Base-by-base conservation (phyloP, 2,113 vertebrate species). In the Axis porcinus region DNA sequence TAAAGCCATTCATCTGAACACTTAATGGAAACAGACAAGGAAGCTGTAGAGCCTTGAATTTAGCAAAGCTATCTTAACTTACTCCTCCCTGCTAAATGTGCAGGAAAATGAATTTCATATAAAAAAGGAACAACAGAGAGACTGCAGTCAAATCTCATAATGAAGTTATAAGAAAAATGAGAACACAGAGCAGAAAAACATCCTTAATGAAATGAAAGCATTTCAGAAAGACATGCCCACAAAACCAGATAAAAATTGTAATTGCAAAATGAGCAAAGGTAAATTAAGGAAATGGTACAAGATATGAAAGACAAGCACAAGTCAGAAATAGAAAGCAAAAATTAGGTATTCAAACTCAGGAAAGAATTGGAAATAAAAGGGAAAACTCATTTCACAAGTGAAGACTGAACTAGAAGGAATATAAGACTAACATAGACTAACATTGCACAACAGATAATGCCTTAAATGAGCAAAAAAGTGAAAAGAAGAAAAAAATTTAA, bases 281-380 rank as follows among this genome's bases (percentile, higher is more conserved):
- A 88, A 91, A 79, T 81, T 81, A 76, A 76, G 79, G 45, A 94
- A 94, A 33, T 62, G 83, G 36, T 62, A 55, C 12, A 91, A 67
- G 40, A 50, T 76, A 54, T 54, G 43, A 81, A 95, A 88, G 33
- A 50, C 88, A 83, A 74, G 40, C 30, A 91, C 25, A 43, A 17
- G 23, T 94, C 83, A 88, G 64, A 96, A 89, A 84, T 76, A 84
- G 40, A 86, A 86, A 70, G 58, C 40, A 94, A 64, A 84, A 92
- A 89, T 84, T 91, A 88, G 76, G 10, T 93, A 84, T 40, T 33
- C 54, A n/a, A 64, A 87, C 47, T 82, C 19, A 92, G 78, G 78
- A 91, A 92, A 89, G 67, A 86, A 89, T 30, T 86, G 28, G 79
- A 88, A 87, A 89, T 40, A 87, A 91, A 88, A 94, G 36, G 36